Evolutionary conservation across 2,797 vertebrate species (phyloP).

Genomic region (Paedocypris micromegethes): DNA sequence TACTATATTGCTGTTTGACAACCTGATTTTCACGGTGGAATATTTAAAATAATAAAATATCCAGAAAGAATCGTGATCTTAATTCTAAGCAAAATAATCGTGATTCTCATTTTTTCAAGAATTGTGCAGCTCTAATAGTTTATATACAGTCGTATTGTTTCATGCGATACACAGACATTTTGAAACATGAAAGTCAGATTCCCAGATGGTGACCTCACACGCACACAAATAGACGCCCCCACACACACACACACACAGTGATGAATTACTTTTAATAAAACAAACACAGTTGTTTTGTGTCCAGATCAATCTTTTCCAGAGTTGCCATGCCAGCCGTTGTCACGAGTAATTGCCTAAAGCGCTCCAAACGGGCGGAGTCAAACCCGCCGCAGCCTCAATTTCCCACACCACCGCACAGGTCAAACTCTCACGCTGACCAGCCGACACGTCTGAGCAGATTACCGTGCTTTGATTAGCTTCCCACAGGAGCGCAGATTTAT

Average conservation of each 20-base stretch:
- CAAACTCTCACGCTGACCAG: no score
- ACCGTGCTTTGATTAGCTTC: constrained; percentile 59
- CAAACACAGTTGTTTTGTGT: constrained; percentile 50
- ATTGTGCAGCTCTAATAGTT: no score
- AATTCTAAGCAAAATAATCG: no score
- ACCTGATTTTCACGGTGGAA: no score
- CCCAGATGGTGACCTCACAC: constrained; percentile 3
- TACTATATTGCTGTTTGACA: no score
- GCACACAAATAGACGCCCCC: constrained; percentile 26
- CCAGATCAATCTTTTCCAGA: constrained; percentile 48
- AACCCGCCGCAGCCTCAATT: constrained; percentile 48
- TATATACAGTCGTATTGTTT: no score
- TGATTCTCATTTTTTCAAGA: no score
- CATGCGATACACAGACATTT: no score
- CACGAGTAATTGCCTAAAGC: constrained; percentile 49
- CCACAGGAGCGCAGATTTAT: constrained; percentile 61
- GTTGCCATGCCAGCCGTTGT: constrained; percentile 51
- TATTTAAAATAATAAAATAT: no score
- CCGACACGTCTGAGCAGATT: constrained; percentile 55
- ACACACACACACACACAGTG: constrained; percentile 44
- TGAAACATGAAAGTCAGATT: neutral
- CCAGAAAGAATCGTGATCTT: no score
- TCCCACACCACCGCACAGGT: constrained; percentile 41
- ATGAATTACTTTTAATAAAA: constrained; percentile 57
- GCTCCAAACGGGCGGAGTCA: constrained; percentile 44